Percentiles rank a stretch among this genome's conserved stretches.
These are phyloP conservation scores for Melopsittacus undulatus DNA, from an alignment of 2,797 vertebrate species.

Conservation along the genomic window DNA sequence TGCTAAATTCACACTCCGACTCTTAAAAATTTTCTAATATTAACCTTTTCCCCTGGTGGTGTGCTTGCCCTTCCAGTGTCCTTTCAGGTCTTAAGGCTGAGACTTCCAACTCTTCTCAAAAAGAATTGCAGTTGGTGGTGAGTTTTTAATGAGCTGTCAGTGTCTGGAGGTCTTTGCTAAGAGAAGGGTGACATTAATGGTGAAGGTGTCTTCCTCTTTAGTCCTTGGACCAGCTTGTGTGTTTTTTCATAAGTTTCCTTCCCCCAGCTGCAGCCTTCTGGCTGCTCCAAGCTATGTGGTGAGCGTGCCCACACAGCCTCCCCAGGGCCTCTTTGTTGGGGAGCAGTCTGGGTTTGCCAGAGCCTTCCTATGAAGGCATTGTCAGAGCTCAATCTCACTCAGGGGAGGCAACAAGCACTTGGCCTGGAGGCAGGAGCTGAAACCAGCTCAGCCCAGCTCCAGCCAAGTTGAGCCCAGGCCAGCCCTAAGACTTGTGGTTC, in stretches of 20 bases:
- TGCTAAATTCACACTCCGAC: not conserved
- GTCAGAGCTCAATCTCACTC: not conserved
- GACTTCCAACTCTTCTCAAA: not conserved
- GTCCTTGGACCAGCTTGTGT: not conserved
- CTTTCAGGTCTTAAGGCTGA: not conserved
- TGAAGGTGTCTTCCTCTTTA: not conserved
- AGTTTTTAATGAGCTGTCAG: not conserved
- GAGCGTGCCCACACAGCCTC: accelerated
- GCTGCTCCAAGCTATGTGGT: not conserved
- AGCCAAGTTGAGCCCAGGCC: no score
- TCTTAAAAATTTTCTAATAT: not conserved
- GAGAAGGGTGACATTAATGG: not conserved
- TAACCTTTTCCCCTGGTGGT: not conserved
- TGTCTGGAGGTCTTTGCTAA: not conserved
- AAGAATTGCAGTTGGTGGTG: not conserved
- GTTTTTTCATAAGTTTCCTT: not conserved
- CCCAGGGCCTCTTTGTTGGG: not conserved
- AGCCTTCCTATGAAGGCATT: not conserved
- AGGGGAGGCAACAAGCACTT: accelerated
- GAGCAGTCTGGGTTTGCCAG: not conserved
- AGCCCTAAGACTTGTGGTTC: not conserved
- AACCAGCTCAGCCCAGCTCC: not conserved
- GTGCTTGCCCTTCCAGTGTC: not conserved
- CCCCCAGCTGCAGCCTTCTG: not conserved
- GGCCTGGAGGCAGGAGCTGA: accelerated